Evolutionary conservation across 2,113 vertebrate species (phyloP), one percentile per base, ranked within the genome.

Genomic region (Turdus rufiventris): DNA sequence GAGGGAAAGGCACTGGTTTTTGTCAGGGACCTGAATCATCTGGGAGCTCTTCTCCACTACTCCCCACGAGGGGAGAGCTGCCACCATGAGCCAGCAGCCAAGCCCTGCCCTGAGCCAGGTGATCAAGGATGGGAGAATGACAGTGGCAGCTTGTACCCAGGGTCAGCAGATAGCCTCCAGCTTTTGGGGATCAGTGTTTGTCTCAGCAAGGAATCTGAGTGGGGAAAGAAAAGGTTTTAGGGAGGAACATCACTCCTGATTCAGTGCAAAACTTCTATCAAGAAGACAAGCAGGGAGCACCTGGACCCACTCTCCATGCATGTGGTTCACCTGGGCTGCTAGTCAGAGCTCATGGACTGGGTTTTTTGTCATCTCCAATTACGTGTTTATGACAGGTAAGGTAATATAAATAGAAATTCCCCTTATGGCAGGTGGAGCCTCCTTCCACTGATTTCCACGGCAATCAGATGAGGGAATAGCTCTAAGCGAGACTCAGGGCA

Each of bases 361-460:
- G 12, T n/a, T 68, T 65, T 26, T 66, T 81, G 33, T 26, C 56
- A 23, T 50, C 20, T 53, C 17, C 36, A 60, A 10, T 23, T 19
- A 8, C 0, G 0, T 57, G n/a, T 50, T 91, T 38, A 1, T 17
- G 48, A 40, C 4, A 16, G 34, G 12, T 65, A 73, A 56, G 0
- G 14, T 6, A 33, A 60, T 3, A 40, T 6, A 66, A 79, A 54
- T 16, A 83, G 60, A 68, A 72, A 70, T 36, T 60, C 53, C 53
- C 36, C 38, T 38, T 9, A 28, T 4, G 48, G 56, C 65, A 72
- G n/a, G 57, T 24, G 70, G 14, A 73, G 1, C 34, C 45, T 71
- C 45, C 54, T 43, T 71, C 79, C 36, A 38, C n/a, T 19, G 29
- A 25, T 14, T 56, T 29, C 80, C 7, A 0, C 5, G 28, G 54